phyloP scores from a whole-genome alignment of 1,140 invertebrate species.

The Brachionus manjavacas region DNA sequence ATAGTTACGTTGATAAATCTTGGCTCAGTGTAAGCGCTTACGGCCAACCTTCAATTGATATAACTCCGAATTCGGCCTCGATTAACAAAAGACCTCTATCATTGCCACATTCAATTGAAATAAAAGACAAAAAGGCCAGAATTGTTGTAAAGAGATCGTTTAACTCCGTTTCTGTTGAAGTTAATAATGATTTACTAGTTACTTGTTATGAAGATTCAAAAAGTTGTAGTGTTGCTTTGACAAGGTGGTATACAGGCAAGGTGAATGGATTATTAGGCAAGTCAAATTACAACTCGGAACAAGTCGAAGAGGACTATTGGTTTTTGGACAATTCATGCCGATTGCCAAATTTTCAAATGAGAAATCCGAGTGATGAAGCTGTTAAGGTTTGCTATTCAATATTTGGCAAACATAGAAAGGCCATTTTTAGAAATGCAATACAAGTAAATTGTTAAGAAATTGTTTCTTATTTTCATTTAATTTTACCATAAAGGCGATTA shows the following conservation, averaged over 20 bases:
- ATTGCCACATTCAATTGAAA: neutral
- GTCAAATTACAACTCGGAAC: neutral
- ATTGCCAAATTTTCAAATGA: neutral
- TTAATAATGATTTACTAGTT: constrained; percentile 18
- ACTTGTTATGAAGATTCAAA: constrained; percentile 40
- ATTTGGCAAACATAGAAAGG: constrained; percentile 8
- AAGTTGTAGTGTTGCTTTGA: constrained; percentile 25
- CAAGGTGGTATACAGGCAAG: constrained; percentile 37
- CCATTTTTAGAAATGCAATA: neutral
- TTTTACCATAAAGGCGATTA: neutral
- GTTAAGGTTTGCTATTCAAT: constrained; percentile 10
- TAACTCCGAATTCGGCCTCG: neutral
- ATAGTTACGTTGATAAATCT: neutral
- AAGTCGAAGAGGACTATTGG: neutral
- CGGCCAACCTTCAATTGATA: neutral
- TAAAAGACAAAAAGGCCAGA: neutral
- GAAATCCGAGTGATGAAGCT: constrained; percentile 22
- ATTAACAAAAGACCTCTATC: neutral
- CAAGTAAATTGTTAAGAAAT: neutral
- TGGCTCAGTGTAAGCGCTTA: neutral
- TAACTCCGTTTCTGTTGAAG: neutral
- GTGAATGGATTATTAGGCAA: constrained; percentile 31
- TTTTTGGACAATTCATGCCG: constrained; percentile 17
- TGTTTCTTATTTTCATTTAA: neutral
- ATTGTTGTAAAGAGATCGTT: neutral